These are phyloP conservation scores for Agonopterix subpropinquella DNA, from an alignment of 2,888 invertebrate genomes.

Conservation along the genomic window DNA sequence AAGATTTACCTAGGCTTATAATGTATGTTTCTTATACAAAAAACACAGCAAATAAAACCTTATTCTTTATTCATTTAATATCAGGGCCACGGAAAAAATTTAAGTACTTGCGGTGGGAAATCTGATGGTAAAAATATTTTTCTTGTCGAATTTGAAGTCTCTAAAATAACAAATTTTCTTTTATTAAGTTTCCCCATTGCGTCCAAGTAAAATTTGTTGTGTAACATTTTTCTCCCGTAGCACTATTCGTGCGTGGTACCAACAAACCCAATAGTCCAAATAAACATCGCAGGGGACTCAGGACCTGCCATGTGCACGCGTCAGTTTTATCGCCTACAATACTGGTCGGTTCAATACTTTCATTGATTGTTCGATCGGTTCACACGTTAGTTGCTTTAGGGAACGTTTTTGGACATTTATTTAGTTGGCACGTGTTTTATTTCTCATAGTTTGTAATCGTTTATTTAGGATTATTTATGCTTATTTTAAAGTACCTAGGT, in stretches of 20 bases:
- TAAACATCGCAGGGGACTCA: slow-evolving; percentile 18
- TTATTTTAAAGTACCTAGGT: not conserved
- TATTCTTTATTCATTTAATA: too few species aligned
- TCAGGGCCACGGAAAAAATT: too few species aligned
- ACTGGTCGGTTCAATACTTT: slow-evolving; percentile 24
- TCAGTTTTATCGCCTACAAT: slow-evolving; percentile 44
- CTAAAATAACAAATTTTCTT: too few species aligned
- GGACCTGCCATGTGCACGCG: slow-evolving; percentile 48
- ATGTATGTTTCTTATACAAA: too few species aligned
- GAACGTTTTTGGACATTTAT: slow-evolving; percentile 3
- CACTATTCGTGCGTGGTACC: not conserved
- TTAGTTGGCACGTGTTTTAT: not conserved
- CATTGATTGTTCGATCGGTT: slow-evolving; percentile 42
- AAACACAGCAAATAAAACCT: too few species aligned
- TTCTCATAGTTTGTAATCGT: not conserved
- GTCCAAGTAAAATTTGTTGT: not conserved
- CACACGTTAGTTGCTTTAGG: slow-evolving; percentile 30
- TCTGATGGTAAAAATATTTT: too few species aligned
- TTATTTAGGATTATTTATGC: not conserved
- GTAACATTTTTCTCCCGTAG: not conserved
- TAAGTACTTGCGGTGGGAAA: too few species aligned
- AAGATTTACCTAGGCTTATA: too few species aligned
- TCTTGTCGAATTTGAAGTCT: too few species aligned
- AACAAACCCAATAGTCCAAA: slow-evolving; percentile 33
- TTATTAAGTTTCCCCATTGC: too few species aligned